Conservation (phyloP, 2,113 vertebrate genomes). For the Oenanthe oenanthe region DNA sequence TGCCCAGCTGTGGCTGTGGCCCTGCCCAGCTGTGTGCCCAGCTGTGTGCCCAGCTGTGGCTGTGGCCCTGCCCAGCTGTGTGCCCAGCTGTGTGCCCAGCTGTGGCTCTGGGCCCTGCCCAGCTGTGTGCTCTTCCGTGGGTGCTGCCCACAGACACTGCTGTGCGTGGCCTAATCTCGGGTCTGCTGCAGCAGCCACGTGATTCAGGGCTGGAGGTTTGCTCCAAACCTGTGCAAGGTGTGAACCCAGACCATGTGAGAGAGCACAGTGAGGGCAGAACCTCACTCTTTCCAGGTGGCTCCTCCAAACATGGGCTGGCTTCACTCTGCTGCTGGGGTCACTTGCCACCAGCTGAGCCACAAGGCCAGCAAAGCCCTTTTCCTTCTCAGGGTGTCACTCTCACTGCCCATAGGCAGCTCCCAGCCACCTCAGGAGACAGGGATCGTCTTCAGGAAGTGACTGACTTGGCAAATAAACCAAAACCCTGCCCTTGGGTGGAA, state of each 20-base stretch:
- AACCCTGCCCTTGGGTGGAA: background rate
- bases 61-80: background rate
- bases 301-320: background rate
- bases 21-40: rapidly evolving
- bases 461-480: background rate
- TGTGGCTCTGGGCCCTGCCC: background rate
- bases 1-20: background rate
- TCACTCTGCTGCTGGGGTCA: rapidly evolving
- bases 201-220: slow-evolving; percentile 40
- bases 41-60: too few relatives aligned
- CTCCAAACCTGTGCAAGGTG: background rate
- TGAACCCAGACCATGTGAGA: background rate
- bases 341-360: rapidly evolving
- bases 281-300: background rate
- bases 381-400: rapidly evolving
- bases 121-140: background rate
- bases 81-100: background rate
- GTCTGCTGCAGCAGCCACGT: slow-evolving; percentile 34
- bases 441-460: background rate
- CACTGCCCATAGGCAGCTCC: background rate
- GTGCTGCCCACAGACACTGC: background rate
- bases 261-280: background rate
- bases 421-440: rapidly evolving
- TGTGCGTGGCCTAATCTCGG: slow-evolving; percentile 16
- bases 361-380: background rate